phyloP scores from a whole-genome alignment of 64 coral and sea anemone species.

The Stylophora pistillata region DNA sequence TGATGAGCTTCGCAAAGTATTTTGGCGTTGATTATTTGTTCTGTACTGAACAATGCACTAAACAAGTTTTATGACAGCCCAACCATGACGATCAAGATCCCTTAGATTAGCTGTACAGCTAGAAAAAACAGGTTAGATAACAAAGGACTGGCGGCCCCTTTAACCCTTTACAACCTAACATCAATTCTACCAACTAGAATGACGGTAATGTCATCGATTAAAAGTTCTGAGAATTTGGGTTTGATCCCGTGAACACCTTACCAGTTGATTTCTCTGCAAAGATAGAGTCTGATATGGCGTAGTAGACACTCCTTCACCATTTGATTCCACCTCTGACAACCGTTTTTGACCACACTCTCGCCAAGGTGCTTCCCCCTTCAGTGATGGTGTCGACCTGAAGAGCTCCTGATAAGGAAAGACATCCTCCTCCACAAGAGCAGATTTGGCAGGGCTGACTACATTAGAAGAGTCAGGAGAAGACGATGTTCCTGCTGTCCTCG shows the following conservation, averaged over 20 bases:
- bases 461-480: not conserved
- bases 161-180: too few species aligned
- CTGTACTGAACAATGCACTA: too few species aligned
- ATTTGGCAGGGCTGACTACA: not conserved
- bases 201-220: too few species aligned
- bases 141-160: too few species aligned
- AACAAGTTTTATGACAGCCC: too few species aligned
- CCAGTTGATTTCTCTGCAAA: slow-evolving; percentile 8
- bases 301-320: not conserved
- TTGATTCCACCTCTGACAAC: too few species aligned
- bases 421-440: not conserved
- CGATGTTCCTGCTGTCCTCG: not conserved
- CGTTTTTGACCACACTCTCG: not conserved
- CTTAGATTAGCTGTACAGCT: too few species aligned
- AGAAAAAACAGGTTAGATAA: too few species aligned
- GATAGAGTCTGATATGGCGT: slow-evolving; percentile 11
- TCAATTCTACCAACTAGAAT: not conserved
- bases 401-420: slow-evolving; percentile 20
- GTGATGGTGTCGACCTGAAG: not conserved
- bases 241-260: not conserved
- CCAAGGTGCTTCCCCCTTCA: not conserved
- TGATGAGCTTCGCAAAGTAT: too few species aligned
- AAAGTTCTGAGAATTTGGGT: too few species aligned
- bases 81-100: too few species aligned
- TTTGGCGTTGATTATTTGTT: too few species aligned